phyloP scores from a whole-genome alignment of 92 coral and sea anemone species.

The Phenganax stokvisi region DNA sequence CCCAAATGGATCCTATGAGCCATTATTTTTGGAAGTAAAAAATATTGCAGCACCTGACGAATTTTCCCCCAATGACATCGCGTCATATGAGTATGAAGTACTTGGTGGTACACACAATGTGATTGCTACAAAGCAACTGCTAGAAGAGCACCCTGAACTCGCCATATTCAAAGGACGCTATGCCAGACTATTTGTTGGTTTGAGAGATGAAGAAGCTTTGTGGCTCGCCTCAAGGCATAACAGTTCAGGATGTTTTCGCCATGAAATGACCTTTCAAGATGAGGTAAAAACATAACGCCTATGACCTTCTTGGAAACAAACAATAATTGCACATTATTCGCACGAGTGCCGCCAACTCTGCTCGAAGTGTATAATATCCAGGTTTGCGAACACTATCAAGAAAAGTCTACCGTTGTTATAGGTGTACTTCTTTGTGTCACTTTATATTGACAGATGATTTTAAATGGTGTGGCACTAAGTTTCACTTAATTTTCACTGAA shows the following conservation, averaged over 20 bases:
- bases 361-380: too few relatives aligned
- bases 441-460: too few relatives aligned
- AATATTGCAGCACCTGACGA: not conserved
- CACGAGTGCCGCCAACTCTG: too few relatives aligned
- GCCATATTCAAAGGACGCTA: constrained; percentile 23
- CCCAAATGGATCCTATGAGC: constrained; percentile 31
- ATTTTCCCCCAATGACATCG: not conserved
- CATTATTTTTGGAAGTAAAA: constrained; percentile 32
- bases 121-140: constrained; percentile 44
- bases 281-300: constrained; percentile 33
- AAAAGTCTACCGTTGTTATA: not conserved
- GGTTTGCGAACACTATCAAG: too few relatives aligned
- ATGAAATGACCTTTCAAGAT: constrained; percentile 46
- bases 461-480: too few relatives aligned
- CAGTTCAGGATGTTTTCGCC: constrained; percentile 52
- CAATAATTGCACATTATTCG: too few relatives aligned
- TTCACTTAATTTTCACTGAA: too few relatives aligned
- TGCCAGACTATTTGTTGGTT: constrained; percentile 46
- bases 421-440: not conserved
- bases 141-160: constrained; percentile 16
- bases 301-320: too few relatives aligned
- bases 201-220: constrained; percentile 52
- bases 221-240: constrained; percentile 56
- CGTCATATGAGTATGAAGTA: constrained; percentile 40
- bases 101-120: constrained; percentile 49